phyloP scores from a whole-genome alignment of 2,888 invertebrate species.

The Tipula vernalis region DNA sequence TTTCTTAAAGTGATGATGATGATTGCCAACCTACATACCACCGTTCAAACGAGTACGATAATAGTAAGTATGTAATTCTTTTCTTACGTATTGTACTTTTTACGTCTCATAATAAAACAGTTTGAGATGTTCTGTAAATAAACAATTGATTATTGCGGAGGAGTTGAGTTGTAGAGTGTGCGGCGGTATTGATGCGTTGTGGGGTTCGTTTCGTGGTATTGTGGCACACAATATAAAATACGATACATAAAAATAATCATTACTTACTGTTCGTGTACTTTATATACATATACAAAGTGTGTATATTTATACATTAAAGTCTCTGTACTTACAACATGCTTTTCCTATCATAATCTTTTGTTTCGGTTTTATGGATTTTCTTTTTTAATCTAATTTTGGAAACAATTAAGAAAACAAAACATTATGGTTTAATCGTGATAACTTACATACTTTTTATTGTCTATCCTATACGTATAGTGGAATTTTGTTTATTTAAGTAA shows the following conservation, averaged over 20 bases:
- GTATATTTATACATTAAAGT: background rate
- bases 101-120: background rate
- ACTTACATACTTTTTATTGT: background rate
- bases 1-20: background rate
- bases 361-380: background rate
- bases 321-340: background rate
- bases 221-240: background rate
- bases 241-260: background rate
- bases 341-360: background rate
- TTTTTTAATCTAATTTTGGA: background rate
- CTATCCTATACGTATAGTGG: background rate
- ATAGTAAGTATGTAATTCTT: background rate
- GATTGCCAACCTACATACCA: background rate
- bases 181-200: background rate
- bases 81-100: background rate
- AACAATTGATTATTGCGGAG: background rate
- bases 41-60: background rate
- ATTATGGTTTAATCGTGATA: background rate
- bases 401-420: background rate
- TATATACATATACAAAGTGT: background rate
- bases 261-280: background rate
- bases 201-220: background rate
- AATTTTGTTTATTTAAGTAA: background rate
- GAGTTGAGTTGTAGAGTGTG: background rate
- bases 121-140: background rate